phyloP scores from a whole-genome alignment of 2,797 vertebrate genomes.

The Champsocephalus gunnari region DNA sequence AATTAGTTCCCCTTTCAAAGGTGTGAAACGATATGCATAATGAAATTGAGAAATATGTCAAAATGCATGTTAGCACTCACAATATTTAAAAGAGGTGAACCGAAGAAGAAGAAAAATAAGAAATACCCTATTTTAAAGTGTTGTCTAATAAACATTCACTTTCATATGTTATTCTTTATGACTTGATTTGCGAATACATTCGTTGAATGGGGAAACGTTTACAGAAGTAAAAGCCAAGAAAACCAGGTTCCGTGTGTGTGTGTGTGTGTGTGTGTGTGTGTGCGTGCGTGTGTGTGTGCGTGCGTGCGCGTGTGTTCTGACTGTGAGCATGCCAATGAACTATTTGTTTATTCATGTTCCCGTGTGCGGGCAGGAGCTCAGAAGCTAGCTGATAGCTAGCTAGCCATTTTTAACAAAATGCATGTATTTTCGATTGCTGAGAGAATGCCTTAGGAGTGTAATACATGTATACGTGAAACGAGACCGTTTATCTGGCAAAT shows the following conservation, averaged over 20 bases:
- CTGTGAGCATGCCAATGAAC: slow-evolving; percentile 70
- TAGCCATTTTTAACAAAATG: slow-evolving; percentile 54
- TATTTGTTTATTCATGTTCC: slow-evolving; percentile 83
- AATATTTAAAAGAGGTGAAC: neutral
- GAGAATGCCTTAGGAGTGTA: neutral
- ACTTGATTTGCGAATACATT: neutral
- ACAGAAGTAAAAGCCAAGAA: neutral
- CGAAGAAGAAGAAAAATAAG: neutral
- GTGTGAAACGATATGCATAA: neutral
- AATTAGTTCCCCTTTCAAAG: slow-evolving; percentile 40
- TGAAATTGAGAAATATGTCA: neutral
- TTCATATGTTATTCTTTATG: neutral
- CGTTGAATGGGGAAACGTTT: neutral
- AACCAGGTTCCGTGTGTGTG: neutral
- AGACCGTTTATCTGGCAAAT: slow-evolving; percentile 5
- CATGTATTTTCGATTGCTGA: neutral
- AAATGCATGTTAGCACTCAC: neutral
- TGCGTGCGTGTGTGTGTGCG: too few relatives aligned
- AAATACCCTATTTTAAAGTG: neutral
- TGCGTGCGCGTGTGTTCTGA: slow-evolving; percentile 19
- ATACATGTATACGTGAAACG: slow-evolving; percentile 11
- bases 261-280: slow-evolving; percentile 16
- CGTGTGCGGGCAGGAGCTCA: slow-evolving; percentile 71
- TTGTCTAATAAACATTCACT: neutral
- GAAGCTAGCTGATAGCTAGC: slow-evolving; percentile 73